Conservation (phyloP, 2,113 vertebrate genomes). For the Corvus moneduloides region DNA sequence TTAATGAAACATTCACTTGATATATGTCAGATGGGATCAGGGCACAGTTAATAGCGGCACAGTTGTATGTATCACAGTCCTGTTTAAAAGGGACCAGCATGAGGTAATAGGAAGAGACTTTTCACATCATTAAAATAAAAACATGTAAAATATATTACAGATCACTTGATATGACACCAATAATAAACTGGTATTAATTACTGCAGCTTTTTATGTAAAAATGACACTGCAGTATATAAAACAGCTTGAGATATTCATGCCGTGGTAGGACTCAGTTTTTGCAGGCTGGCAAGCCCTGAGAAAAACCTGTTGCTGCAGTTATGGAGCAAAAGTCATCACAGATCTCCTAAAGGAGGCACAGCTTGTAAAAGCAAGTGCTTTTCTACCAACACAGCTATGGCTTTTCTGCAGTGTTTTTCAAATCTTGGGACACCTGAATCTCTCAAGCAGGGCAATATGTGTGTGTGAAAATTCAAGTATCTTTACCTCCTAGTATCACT, state of each 20-base stretch:
- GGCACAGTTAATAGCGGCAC: slow-evolving; percentile 77
- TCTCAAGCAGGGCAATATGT: background rate
- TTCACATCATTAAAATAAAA: background rate
- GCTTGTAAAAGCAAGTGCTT: background rate
- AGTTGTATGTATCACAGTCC: slow-evolving; percentile 78
- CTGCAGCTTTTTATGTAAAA: background rate
- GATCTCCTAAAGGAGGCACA: background rate
- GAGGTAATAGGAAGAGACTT: background rate
- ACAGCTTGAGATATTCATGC: background rate
- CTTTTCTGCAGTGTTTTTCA: background rate
- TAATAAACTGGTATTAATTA: background rate
- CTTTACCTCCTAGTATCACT: background rate
- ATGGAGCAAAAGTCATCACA: background rate
- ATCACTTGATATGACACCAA: background rate
- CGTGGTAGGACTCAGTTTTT: background rate
- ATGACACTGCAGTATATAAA: background rate
- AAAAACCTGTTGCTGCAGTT: background rate
- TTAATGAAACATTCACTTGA: slow-evolving; percentile 86
- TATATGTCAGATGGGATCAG: slow-evolving; percentile 72
- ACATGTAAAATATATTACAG: background rate
- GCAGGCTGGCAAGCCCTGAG: background rate
- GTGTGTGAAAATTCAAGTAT: background rate
- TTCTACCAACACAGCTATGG: background rate
- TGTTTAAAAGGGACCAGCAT: slow-evolving; percentile 54
- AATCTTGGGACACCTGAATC: background rate